Percentiles rank a stretch among this genome's conserved stretches.
These are phyloP conservation scores for Drosophila tristis DNA, from an alignment of 1,140 invertebrate species.

Conservation along the genomic window DNA sequence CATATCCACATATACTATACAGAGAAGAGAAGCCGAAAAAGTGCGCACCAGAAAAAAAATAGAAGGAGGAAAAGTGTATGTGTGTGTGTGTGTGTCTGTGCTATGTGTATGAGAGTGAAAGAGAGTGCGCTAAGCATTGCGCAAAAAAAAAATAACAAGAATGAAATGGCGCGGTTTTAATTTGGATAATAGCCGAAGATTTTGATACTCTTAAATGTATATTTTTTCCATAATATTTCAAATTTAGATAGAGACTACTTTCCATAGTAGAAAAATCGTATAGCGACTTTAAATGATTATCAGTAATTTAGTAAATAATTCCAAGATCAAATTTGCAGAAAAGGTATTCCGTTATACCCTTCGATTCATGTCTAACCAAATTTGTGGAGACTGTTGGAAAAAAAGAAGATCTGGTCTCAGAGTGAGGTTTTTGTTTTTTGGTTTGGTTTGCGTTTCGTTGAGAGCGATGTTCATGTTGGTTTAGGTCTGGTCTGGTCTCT, in stretches of 20 bases:
- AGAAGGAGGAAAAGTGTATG: not conserved
- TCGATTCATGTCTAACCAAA: constrained; percentile 65
- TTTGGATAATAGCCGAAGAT: no score
- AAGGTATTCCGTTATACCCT: constrained; percentile 9
- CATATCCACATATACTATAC: constrained; percentile 38
- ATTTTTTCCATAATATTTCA: no score
- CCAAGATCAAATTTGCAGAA: not conserved
- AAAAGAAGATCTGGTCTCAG: constrained; percentile 22
- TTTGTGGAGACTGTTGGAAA: constrained; percentile 28
- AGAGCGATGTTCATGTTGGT: constrained; percentile 1
- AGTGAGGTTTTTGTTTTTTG: constrained; percentile 45
- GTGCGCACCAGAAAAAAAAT: constrained; percentile 53
- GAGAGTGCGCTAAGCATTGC: constrained; percentile 28
- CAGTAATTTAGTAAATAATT: not conserved
- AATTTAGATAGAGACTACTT: no score
- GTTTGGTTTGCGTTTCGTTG: constrained; percentile 28
- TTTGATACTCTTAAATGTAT: not conserved
- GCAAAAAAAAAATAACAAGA: constrained; percentile 52
- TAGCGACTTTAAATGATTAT: no score
- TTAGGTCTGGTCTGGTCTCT: no score
- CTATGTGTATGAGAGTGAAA: constrained; percentile 5
- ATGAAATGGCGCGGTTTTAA: no score
- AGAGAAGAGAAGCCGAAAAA: constrained; percentile 28
- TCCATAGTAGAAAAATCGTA: no score
- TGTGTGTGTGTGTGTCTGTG: no score